phyloP scores from a whole-genome alignment of 1,140 invertebrate species.

The Centruroides vittatus region DNA sequence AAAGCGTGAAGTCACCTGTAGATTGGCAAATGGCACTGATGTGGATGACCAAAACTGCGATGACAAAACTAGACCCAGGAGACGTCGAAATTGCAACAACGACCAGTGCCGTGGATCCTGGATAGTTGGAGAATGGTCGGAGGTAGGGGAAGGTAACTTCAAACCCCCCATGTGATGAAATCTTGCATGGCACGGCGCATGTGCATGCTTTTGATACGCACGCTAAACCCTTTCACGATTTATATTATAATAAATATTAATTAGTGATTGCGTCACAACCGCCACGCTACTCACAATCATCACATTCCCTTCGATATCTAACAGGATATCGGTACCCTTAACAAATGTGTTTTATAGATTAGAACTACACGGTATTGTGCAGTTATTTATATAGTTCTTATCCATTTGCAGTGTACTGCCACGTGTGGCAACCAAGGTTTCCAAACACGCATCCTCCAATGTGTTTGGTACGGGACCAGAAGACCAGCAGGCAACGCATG shows the following conservation, averaged over 20 bases:
- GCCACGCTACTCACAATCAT: background rate
- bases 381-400: background rate
- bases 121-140: conserved; percentile 71
- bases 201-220: too few relatives aligned
- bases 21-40: conserved; percentile 36
- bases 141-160: conserved; percentile 38
- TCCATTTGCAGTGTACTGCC: conserved; percentile 49
- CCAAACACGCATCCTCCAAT: conserved; percentile 67
- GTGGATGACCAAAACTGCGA: conserved; percentile 46
- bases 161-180: too few relatives aligned
- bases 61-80: conserved; percentile 45
- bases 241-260: background rate
- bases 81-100: conserved; percentile 59
- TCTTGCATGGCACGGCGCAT: too few relatives aligned
- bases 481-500: conserved; percentile 67
- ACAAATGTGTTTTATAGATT: too few relatives aligned
- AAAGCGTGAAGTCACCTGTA: conserved; percentile 16
- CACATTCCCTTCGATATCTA: too few relatives aligned
- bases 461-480: conserved; percentile 70
- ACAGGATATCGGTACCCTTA: too few relatives aligned
- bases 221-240: too few relatives aligned
- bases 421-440: conserved; percentile 53
- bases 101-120: conserved; percentile 64
- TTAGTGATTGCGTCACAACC: background rate
- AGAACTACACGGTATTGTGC: too few relatives aligned